These are phyloP conservation scores for Chloromyia formosa DNA, from an alignment of 2,888 invertebrate genomes.

Conservation along the genomic window DNA sequence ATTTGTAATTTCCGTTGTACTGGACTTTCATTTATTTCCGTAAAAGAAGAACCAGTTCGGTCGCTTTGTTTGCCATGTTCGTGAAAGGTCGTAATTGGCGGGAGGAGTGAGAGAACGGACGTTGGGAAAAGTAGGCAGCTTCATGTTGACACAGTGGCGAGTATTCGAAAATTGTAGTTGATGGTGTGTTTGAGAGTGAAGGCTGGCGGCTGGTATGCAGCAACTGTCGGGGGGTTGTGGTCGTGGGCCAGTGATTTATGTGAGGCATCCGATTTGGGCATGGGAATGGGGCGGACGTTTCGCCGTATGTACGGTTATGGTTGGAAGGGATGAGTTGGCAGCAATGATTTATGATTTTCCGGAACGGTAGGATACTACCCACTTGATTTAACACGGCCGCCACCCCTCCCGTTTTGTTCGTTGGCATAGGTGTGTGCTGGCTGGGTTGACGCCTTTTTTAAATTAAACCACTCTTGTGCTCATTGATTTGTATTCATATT, in stretches of 20 bases:
- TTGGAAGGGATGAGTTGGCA: slow-evolving; percentile 16
- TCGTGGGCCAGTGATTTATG: slow-evolving; percentile 33
- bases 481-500: slow-evolving; percentile 44
- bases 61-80: slow-evolving; percentile 2
- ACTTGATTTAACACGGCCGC: slow-evolving; percentile 37
- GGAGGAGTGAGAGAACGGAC: neutral
- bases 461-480: slow-evolving; percentile 43
- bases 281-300: slow-evolving; percentile 11
- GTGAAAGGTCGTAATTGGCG: neutral
- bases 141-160: slow-evolving; percentile 41
- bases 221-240: too few relatives aligned
- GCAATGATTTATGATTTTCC: slow-evolving; percentile 38
- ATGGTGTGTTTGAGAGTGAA: slow-evolving; percentile 21
- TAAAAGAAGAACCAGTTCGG: slow-evolving; percentile 19
- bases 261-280: neutral
- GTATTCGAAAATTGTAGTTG: slow-evolving; percentile 7
- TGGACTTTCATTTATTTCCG: slow-evolving; percentile 29
- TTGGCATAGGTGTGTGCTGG: slow-evolving; percentile 44
- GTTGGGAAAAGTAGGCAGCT: slow-evolving; percentile 36
- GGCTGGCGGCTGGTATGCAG: neutral
- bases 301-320: neutral
- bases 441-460: slow-evolving; percentile 47
- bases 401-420: slow-evolving; percentile 25
- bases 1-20: slow-evolving; percentile 39
- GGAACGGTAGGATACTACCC: slow-evolving; percentile 31